Evolutionary conservation across 1,140 invertebrate genomes (phyloP).

Genomic region (Mamestra configurata): DNA sequence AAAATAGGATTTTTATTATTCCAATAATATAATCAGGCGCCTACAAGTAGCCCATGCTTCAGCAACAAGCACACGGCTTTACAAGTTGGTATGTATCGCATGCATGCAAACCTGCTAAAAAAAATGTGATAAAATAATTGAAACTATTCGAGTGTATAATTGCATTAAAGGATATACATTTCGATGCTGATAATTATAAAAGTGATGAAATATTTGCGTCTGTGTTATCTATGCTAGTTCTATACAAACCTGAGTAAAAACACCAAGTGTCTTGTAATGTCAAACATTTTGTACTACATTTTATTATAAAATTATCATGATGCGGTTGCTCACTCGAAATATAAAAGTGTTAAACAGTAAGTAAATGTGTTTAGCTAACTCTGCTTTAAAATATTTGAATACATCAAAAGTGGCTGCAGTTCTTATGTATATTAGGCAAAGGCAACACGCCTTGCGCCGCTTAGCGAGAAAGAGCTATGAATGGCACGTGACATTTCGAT

Average conservation of each 20-base stretch:
- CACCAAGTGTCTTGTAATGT: constrained; percentile 53
- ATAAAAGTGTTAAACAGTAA: constrained; percentile 43
- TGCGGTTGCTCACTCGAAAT: constrained; percentile 48
- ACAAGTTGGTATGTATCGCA: neutral
- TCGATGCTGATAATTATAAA: constrained; percentile 45
- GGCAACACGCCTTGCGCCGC: constrained; percentile 29
- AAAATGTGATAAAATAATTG: constrained; percentile 28
- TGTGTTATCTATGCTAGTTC: constrained; percentile 50
- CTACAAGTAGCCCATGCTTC: neutral
- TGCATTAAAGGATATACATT: constrained; percentile 27
- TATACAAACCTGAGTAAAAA: constrained; percentile 57
- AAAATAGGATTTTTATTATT: no score
- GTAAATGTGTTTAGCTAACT: constrained; percentile 16
- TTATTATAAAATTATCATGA: constrained; percentile 52
- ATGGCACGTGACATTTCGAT: constrained; percentile 51
- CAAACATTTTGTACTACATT: constrained; percentile 55
- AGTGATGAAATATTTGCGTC: constrained; percentile 49
- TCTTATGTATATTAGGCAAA: constrained; percentile 29
- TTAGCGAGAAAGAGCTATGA: constrained; percentile 24
- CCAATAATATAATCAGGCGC: constrained; percentile 9
- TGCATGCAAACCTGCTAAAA: constrained; percentile 30
- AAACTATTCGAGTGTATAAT: constrained; percentile 44
- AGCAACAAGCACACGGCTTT: neutral
- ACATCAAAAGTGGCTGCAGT: constrained; percentile 7
- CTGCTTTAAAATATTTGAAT: constrained; percentile 3